These are phyloP conservation scores for Nowickia ferox DNA, from an alignment of 2,888 invertebrate genomes.

Conservation along the genomic window DNA sequence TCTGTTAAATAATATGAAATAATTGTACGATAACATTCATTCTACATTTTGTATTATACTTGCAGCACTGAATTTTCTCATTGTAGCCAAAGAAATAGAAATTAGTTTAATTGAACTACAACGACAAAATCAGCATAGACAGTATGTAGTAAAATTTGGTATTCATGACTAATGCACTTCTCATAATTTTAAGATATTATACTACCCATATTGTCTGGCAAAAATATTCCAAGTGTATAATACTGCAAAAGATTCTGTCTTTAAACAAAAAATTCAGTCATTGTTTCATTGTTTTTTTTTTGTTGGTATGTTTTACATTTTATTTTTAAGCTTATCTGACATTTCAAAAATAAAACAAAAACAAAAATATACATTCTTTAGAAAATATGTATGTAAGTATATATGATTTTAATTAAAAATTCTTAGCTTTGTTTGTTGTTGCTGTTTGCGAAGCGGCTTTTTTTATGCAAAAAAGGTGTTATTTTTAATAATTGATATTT, in stretches of 20 bases:
- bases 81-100: no score
- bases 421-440: slow-evolving; percentile 2
- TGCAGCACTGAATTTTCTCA: no score
- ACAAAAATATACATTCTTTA: slow-evolving; percentile 44
- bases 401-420: slow-evolving; percentile 52
- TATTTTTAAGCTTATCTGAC: slow-evolving; percentile 44
- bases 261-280: slow-evolving; percentile 18
- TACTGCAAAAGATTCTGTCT: slow-evolving; percentile 6
- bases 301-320: slow-evolving; percentile 24
- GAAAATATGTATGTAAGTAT: no score
- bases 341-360: slow-evolving; percentile 52
- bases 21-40: no score
- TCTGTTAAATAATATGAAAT: no score
- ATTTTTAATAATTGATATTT: slow-evolving; percentile 13
- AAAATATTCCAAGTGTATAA: slow-evolving; percentile 14
- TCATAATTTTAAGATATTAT: no score
- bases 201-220: no score
- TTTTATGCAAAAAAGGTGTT: slow-evolving; percentile 25
- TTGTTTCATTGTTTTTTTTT: neutral
- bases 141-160: no score
- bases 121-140: no score
- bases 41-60: no score
- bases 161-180: no score
- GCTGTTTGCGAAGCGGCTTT: neutral
- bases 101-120: no score